phyloP scores from a whole-genome alignment of 2,113 vertebrate species.

The Triplophysa rosa region DNA sequence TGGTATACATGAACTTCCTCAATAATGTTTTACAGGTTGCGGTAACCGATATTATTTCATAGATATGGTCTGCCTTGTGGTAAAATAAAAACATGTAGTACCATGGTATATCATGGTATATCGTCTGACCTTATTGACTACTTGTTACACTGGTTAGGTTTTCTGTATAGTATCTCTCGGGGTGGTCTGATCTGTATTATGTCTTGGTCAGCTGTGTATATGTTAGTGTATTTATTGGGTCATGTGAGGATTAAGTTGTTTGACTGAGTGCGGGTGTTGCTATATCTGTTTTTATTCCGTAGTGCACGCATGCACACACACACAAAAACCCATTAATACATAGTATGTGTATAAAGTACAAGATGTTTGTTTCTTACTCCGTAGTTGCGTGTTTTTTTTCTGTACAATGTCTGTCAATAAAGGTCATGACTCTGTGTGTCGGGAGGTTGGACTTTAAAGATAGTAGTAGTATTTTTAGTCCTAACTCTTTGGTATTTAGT shows the following conservation, averaged over 20 bases:
- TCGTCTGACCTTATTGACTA: too few species aligned
- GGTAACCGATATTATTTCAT: too few species aligned
- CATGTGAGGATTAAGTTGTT: slow-evolving; percentile 31
- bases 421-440: slow-evolving; percentile 37
- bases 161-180: not conserved
- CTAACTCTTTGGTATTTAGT: slow-evolving; percentile 48
- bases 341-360: not conserved
- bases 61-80: too few species aligned
- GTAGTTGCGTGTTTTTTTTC: not conserved
- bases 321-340: not conserved
- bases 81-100: too few species aligned
- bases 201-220: not conserved
- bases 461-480: slow-evolving; percentile 60
- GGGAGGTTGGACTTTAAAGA: slow-evolving; percentile 50
- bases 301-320: not conserved
- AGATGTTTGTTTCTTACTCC: too few species aligned
- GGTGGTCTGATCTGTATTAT: slow-evolving; percentile 19
- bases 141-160: not conserved
- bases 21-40: too few species aligned
- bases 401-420: slow-evolving; percentile 2
- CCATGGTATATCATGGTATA: too few species aligned
- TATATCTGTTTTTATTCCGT: not conserved
- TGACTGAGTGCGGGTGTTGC: slow-evolving; percentile 26
- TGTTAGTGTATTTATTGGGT: slow-evolving; percentile 1
- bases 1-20: too few species aligned